A percentile compares a stretch with the other conserved stretches of the same genome.
phyloP scores from a whole-genome alignment of 2,797 vertebrate genomes.

The Pseudocheirus occidentalis region DNA sequence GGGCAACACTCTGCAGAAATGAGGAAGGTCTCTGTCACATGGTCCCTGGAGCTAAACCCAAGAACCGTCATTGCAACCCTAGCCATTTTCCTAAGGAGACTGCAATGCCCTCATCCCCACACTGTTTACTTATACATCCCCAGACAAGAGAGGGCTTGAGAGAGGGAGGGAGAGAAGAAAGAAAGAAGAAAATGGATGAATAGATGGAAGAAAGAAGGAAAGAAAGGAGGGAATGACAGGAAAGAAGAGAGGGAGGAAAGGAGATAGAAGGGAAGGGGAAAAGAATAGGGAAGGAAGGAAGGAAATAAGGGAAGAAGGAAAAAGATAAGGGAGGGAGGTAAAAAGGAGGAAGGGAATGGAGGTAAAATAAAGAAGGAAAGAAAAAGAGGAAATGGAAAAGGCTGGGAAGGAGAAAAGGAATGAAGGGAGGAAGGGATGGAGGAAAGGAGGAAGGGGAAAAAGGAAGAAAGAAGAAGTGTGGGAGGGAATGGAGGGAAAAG shows the following conservation, averaged over 20 bases:
- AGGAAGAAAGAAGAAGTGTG: background rate
- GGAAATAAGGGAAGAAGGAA: background rate
- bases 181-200: background rate
- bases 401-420: background rate
- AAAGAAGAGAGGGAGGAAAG: background rate
- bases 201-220: background rate
- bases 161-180: background rate
- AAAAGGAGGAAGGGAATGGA: background rate
- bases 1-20: background rate
- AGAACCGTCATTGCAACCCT: background rate
- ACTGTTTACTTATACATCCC: background rate
- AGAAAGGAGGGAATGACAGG: background rate
- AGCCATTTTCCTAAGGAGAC: background rate
- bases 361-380: background rate
- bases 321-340: fast-evolving
- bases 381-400: background rate
- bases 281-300: background rate
- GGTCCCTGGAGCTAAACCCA: background rate
- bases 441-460: background rate
- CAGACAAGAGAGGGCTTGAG: background rate
- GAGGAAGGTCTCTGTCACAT: background rate
- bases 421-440: background rate
- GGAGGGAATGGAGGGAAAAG: too few relatives aligned
- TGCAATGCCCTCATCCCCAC: background rate
- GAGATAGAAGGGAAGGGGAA: background rate